These are phyloP conservation scores for Styela plicata DNA, from an alignment of 23 tunicate genomes.

Conservation along the genomic window DNA sequence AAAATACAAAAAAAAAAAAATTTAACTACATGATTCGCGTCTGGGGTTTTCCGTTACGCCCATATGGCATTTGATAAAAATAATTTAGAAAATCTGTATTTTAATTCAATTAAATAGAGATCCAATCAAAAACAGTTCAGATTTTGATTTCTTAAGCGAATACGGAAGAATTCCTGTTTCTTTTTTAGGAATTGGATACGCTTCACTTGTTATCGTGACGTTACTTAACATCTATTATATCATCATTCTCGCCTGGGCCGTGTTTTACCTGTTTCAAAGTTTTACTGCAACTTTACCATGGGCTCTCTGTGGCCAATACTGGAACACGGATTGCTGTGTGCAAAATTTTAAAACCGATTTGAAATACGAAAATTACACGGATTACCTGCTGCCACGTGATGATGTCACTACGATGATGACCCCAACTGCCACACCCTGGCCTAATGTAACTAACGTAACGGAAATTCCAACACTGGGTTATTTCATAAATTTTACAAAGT, in stretches of 20 bases:
- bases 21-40: no score
- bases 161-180: background rate
- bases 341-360: constrained; percentile 28
- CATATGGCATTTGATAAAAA: no score
- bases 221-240: constrained; percentile 31
- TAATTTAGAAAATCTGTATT: no score
- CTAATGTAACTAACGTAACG: background rate
- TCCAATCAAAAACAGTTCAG: no score
- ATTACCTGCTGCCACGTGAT: background rate
- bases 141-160: no score
- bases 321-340: constrained; percentile 41
- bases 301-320: constrained; percentile 36
- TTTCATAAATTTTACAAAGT: constrained; percentile 6
- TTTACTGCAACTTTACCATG: constrained; percentile 27
- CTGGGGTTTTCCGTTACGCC: no score
- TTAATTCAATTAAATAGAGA: no score
- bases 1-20: no score
- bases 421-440: background rate
- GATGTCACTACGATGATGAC: constrained; percentile 16
- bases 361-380: constrained; percentile 7
- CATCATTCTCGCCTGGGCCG: constrained; percentile 32
- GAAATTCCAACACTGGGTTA: constrained; percentile 18
- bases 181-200: constrained; percentile 31
- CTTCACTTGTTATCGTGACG: constrained; percentile 34
- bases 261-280: constrained; percentile 29